phyloP scores from a whole-genome alignment of 2,888 invertebrate species.

The Cosmopolites sordidus region DNA sequence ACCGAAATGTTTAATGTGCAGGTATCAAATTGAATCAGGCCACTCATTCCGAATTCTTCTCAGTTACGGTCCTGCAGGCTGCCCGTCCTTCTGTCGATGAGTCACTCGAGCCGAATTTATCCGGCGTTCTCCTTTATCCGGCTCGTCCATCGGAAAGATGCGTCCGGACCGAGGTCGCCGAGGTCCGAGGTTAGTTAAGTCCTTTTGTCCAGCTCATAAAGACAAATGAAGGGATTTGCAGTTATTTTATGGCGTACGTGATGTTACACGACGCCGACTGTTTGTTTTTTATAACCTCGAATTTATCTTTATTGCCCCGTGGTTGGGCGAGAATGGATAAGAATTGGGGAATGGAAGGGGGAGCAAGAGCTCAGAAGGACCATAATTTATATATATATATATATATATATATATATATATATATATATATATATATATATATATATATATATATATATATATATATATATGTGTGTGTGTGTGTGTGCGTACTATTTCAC shows the following conservation, averaged over 20 bases:
- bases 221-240: constrained; percentile 48
- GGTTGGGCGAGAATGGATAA: background rate
- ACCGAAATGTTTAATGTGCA: too few species aligned
- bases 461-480: too few species aligned
- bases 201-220: constrained; percentile 45
- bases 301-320: constrained; percentile 17
- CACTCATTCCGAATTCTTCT: too few species aligned
- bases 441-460: too few species aligned
- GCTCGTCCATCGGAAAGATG: constrained; percentile 34
- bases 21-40: too few species aligned
- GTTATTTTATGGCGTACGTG: constrained; percentile 44
- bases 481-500: too few species aligned
- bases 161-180: constrained; percentile 30
- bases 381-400: too few species aligned
- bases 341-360: background rate
- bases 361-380: background rate
- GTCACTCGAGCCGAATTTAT: constrained; percentile 31
- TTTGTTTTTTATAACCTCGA: constrained; percentile 20
- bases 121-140: constrained; percentile 30
- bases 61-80: background rate
- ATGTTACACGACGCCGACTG: constrained; percentile 24
- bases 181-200: constrained; percentile 43
- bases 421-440: too few species aligned
- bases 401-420: too few species aligned
- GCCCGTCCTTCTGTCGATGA: constrained; percentile 24